Conservation (phyloP, 2,888 invertebrate genomes). For the Nineta flava region DNA sequence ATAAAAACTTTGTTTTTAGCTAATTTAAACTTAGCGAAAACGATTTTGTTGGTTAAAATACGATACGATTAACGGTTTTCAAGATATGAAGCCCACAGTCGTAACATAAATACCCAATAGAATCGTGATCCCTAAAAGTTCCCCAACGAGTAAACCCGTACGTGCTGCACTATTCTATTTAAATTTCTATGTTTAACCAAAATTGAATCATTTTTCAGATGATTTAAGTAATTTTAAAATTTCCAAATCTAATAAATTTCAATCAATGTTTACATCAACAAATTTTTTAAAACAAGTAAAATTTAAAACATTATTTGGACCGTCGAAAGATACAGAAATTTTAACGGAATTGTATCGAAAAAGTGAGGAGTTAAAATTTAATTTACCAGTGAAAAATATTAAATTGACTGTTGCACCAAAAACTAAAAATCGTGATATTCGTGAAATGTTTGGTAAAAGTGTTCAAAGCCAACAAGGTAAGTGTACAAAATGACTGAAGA, state of each 20-base stretch:
- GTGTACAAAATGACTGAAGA: not conserved
- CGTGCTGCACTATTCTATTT: too few species aligned
- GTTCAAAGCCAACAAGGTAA: not conserved
- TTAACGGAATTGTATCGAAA: not conserved
- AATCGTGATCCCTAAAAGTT: too few species aligned
- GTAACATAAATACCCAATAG: too few species aligned
- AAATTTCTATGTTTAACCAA: too few species aligned
- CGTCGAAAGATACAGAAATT: not conserved
- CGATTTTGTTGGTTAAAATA: too few species aligned
- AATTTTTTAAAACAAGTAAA: not conserved
- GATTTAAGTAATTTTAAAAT: not conserved
- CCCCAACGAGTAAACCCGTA: too few species aligned
- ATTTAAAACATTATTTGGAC: not conserved
- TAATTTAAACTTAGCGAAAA: too few species aligned
- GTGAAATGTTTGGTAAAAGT: conserved; percentile 2
- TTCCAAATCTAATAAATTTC: not conserved
- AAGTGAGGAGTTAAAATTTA: conserved; percentile 3
- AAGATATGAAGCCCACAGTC: too few species aligned
- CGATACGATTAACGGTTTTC: too few species aligned
- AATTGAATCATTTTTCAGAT: not conserved
- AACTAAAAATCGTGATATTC: conserved; percentile 4
- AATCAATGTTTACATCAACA: not conserved
- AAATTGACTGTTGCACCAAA: not conserved
- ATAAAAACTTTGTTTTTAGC: too few species aligned
- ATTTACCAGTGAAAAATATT: not conserved